Evolutionary conservation across 2,113 vertebrate genomes (phyloP), one percentile per base, ranked within the genome.

Genomic region (Scatophagus argus): DNA sequence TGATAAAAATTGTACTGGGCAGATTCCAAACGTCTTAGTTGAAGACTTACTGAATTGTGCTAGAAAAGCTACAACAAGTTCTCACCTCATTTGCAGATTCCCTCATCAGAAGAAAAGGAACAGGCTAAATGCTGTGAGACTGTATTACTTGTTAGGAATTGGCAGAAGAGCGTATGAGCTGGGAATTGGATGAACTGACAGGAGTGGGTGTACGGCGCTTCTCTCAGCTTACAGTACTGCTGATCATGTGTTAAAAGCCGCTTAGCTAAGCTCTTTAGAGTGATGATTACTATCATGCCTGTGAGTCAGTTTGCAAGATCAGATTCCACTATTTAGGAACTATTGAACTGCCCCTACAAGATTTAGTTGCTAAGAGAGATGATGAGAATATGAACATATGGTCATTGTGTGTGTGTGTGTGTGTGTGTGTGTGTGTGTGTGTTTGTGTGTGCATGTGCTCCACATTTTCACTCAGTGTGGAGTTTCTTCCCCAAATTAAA

Each of bases 211-310:
- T 29, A 47, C n/a, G 34, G 77, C 49, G 69, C 66, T 85, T 82
- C 43, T 81, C 75, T 65, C 71, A 75, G 82, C 67, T 81, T 16
- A 51, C 59, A 73, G 74, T 41, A 23, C 25, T 25, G 52, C 64
- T 81, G 83, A 88, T 90, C 74, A 63, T 87, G 81, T 82, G 83
- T 87, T 73, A 49, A 88, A 88, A 88, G 77, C 71, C 55, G 80
- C 82, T 88, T 84, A 85, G 85, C 72, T 87, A 79, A 89, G 72
- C 81, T 73, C 70, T 89, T 88, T 56, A 77, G 69, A 43, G 60
- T 12, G 8, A 75, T 64, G 87, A 89, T 91, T 85, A 76, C 77
- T 56, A 75, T 87, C 64, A 61, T 43, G 69, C 64, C 44, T 36
- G 44, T 14, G 44, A 66, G 77, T 76, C 65, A 49, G 49, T 32